A percentile compares a stretch with the other conserved stretches of the same genome.
Evolutionary conservation across 1,140 invertebrate species (phyloP).

Genomic region (Andricus grossulariae): DNA sequence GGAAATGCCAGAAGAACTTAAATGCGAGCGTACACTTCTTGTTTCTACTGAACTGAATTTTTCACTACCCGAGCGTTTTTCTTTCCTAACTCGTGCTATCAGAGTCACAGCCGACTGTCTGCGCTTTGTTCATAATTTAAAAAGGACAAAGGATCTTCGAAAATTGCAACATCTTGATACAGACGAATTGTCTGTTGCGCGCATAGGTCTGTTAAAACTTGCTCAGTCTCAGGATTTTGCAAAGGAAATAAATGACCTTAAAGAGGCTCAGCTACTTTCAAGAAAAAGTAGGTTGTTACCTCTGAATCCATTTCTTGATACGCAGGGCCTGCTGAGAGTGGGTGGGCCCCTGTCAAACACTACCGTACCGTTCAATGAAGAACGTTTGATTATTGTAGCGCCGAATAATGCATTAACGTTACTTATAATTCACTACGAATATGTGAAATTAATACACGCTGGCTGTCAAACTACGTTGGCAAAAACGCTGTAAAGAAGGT

Average conservation of each 20-base stretch:
- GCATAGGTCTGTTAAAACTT: neutral
- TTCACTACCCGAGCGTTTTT: neutral
- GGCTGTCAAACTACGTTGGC: constrained; percentile 53
- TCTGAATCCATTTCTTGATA: neutral
- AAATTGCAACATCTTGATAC: neutral
- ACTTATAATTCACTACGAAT: constrained; percentile 41
- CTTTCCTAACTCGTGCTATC: neutral
- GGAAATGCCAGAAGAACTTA: neutral
- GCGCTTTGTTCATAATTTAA: too few relatives aligned
- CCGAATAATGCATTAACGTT: constrained; percentile 25
- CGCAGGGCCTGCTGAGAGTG: constrained; percentile 39
- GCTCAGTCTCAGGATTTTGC: neutral
- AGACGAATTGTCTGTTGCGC: neutral
- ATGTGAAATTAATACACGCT: constrained; percentile 40
- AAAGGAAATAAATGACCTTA: constrained; percentile 13
- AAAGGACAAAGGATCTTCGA: too few relatives aligned
- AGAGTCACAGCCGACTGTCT: neutral
- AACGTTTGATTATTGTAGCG: constrained; percentile 45
- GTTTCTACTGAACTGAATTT: neutral
- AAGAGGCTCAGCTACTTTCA: neutral
- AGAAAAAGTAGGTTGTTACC: too few relatives aligned
- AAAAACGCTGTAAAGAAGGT: too few relatives aligned
- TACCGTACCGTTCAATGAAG: constrained; percentile 39
- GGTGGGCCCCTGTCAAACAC: constrained; percentile 35
- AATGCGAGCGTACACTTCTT: neutral